phyloP scores from a whole-genome alignment of 2,888 invertebrate genomes.

The Harpalus rufipes region DNA sequence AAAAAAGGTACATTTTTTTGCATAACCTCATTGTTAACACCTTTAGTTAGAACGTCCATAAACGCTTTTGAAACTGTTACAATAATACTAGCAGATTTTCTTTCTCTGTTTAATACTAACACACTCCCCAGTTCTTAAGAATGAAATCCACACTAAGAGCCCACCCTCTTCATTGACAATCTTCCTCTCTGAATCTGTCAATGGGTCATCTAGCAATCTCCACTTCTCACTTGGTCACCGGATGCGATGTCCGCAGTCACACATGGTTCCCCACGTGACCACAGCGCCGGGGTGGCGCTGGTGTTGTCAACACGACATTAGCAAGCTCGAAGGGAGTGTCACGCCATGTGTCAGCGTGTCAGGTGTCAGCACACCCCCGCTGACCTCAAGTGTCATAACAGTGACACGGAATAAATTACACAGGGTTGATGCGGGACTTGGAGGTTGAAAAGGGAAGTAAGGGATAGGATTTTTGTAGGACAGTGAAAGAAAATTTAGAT shows the following conservation, averaged over 20 bases:
- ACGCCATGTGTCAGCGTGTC: conserved; percentile 4
- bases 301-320: conserved; percentile 20
- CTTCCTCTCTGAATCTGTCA: neutral
- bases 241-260: neutral
- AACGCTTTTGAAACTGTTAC: too few relatives aligned
- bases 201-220: neutral
- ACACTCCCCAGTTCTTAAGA: too few relatives aligned
- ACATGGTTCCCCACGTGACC: conserved; percentile 25
- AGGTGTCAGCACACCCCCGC: neutral
- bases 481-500: too few relatives aligned
- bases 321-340: neutral
- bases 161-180: too few relatives aligned
- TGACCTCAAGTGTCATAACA: neutral
- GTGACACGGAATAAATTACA: neutral
- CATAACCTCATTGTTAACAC: too few relatives aligned
- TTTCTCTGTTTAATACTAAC: too few relatives aligned
- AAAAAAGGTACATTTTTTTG: too few relatives aligned
- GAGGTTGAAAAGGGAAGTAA: too few relatives aligned
- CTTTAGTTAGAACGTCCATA: too few relatives aligned
- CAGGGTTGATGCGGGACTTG: neutral
- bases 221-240: neutral
- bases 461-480: too few relatives aligned
- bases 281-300: conserved; percentile 32
- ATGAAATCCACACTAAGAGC: too few relatives aligned
- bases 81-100: too few relatives aligned